Conservation (phyloP, 2,113 vertebrate species). For the Grantiella picta region DNA sequence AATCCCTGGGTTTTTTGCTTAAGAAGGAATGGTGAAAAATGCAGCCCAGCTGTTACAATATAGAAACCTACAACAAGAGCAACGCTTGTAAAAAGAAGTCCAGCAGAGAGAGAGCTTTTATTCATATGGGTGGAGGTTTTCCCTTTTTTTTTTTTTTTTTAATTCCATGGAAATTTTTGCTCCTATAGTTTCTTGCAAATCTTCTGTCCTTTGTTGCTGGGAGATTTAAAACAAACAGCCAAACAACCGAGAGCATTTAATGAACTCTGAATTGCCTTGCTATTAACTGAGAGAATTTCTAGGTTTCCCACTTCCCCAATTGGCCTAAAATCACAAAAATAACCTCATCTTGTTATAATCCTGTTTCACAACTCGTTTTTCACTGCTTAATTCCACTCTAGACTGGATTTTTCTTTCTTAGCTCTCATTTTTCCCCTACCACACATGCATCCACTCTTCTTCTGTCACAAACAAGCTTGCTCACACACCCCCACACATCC, state of each 20-base stretch:
- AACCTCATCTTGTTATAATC: slow-evolving; percentile 29
- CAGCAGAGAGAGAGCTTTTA: not conserved
- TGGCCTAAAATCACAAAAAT: slow-evolving; percentile 35
- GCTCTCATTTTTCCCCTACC: slow-evolving; percentile 1
- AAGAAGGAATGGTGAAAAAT: slow-evolving; percentile 19
- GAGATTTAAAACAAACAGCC: slow-evolving; percentile 52
- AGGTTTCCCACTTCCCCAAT: slow-evolving; percentile 39
- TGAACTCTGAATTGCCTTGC: slow-evolving; percentile 42
- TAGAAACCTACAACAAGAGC: not conserved
- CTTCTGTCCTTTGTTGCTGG: slow-evolving; percentile 44
- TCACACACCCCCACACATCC: slow-evolving; percentile 41
- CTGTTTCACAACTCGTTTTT: slow-evolving; percentile 30
- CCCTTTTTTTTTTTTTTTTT: not conserved
- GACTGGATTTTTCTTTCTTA: slow-evolving; percentile 33
- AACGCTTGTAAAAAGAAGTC: not conserved
- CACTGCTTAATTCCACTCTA: slow-evolving; percentile 15
- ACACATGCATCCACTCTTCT: slow-evolving; percentile 29
- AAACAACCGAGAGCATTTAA: slow-evolving; percentile 23
- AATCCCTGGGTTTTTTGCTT: not conserved
- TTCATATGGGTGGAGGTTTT: not conserved
- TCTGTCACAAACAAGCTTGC: slow-evolving; percentile 32
- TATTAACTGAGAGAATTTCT: slow-evolving; percentile 43
- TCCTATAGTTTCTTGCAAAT: slow-evolving; percentile 16
- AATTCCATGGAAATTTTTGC: not conserved
- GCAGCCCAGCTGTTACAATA: slow-evolving; percentile 35